These are phyloP conservation scores for Zelostemma sp. DNA, from an alignment of 1,140 invertebrate species.

Conservation along the genomic window DNA sequence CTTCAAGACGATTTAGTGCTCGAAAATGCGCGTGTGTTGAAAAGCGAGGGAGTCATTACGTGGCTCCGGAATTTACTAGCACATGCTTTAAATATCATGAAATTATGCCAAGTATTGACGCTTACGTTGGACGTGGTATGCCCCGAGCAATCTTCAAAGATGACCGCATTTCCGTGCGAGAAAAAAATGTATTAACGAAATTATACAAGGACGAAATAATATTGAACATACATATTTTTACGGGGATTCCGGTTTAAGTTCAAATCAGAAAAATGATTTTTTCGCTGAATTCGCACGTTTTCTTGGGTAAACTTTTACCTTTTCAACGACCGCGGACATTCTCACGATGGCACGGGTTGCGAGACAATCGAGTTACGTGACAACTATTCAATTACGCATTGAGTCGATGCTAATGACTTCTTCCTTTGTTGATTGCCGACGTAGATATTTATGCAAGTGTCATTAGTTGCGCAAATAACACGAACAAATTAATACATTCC, in stretches of 20 bases:
- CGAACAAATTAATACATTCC: constrained; percentile 1
- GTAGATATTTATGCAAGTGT: background rate
- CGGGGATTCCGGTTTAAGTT: too few species aligned
- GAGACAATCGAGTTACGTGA: constrained; percentile 5
- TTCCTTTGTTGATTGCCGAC: background rate
- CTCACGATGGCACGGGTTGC: too few species aligned
- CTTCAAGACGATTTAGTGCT: constrained; percentile 60
- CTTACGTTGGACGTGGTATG: constrained; percentile 54
- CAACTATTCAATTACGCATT: constrained; percentile 9
- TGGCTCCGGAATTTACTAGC: background rate
- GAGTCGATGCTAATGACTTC: too few species aligned
- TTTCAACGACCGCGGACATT: background rate
- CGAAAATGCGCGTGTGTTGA: constrained; percentile 61
- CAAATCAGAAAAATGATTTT: too few species aligned
- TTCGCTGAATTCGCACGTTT: too few species aligned
- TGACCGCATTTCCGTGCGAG: constrained; percentile 49
- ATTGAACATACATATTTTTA: too few species aligned
- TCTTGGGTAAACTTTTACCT: too few species aligned
- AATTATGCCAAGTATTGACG: constrained; percentile 57
- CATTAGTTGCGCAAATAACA: background rate
- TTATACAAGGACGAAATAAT: too few species aligned
- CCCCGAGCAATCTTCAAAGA: constrained; percentile 47
- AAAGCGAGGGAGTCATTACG: constrained; percentile 43
- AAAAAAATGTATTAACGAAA: too few species aligned
- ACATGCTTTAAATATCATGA: constrained; percentile 52